These are phyloP conservation scores for Vespertilio murinus DNA, from an alignment of 2,797 vertebrate species.

Conservation along the genomic window DNA sequence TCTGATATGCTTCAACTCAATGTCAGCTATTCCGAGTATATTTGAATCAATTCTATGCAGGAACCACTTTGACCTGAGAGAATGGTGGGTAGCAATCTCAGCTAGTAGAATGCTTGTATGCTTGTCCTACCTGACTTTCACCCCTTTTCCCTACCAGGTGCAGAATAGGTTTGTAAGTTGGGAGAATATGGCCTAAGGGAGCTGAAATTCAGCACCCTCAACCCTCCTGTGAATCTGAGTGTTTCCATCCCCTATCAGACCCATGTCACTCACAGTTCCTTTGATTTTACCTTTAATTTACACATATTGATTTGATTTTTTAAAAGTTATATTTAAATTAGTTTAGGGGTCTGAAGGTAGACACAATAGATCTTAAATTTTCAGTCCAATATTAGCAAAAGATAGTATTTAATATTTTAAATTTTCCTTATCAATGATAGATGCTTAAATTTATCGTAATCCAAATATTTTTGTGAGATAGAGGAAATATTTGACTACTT, in stretches of 20 bases:
- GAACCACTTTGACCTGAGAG: not conserved
- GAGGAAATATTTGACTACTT: not conserved
- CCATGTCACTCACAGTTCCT: not conserved
- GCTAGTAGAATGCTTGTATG: not conserved
- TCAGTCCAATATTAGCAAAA: constrained; percentile 29
- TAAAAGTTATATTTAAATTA: constrained; percentile 28
- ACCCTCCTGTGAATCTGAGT: not conserved
- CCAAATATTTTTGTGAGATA: constrained; percentile 15
- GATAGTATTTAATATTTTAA: constrained; percentile 9
- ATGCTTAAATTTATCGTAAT: constrained; percentile 28
- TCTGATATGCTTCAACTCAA: not conserved
- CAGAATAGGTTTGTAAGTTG: not conserved
- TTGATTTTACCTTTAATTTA: not conserved
- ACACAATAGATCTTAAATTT: constrained; percentile 38
- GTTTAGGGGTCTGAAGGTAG: not conserved
- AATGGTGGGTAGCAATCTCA: not conserved
- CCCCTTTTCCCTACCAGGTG: not conserved
- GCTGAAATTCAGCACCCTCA: not conserved
- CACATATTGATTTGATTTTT: not conserved
- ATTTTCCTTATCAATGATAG: not conserved
- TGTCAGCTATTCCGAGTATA: not conserved
- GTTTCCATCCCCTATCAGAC: not conserved
- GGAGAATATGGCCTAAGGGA: not conserved
- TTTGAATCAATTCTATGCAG: not conserved
- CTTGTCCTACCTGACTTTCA: not conserved